Evolutionary conservation across 2,888 invertebrate genomes (phyloP).

Genomic region (Tethea ocularis): DNA sequence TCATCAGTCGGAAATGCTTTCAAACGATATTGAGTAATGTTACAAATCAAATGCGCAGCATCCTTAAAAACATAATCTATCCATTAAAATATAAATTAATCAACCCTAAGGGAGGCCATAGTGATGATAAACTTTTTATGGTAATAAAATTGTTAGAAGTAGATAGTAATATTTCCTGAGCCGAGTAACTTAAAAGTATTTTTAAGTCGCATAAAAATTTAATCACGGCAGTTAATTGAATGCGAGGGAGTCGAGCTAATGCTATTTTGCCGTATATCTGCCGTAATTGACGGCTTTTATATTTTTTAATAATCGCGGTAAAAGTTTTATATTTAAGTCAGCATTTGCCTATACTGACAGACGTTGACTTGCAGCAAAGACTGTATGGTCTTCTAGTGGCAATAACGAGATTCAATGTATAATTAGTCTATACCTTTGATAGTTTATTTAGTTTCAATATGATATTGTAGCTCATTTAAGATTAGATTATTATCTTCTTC

Average conservation of each 20-base stretch:
- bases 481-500: no score
- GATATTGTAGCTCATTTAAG: no score
- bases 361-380: not conserved
- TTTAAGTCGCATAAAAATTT: slow-evolving; percentile 66
- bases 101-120: slow-evolving; percentile 46
- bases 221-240: slow-evolving; percentile 61
- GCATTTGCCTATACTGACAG: not conserved
- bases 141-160: slow-evolving; percentile 46
- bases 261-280: slow-evolving; percentile 44
- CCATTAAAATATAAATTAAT: slow-evolving; percentile 64
- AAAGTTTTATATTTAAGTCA: not conserved
- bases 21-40: not conserved
- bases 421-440: not conserved
- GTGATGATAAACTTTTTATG: slow-evolving; percentile 52
- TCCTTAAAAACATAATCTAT: slow-evolving; percentile 60
- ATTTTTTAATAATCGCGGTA: not conserved
- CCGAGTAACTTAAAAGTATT: slow-evolving; percentile 47
- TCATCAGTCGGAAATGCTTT: no score
- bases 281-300: slow-evolving; percentile 14
- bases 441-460: no score
- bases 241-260: slow-evolving; percentile 31
- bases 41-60: slow-evolving; percentile 16
- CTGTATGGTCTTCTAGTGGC: not conserved
- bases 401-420: not conserved
- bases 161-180: slow-evolving; percentile 34